Evolutionary conservation across 2,113 vertebrate species (phyloP).

Genomic region (Neoarius graeffei): DNA sequence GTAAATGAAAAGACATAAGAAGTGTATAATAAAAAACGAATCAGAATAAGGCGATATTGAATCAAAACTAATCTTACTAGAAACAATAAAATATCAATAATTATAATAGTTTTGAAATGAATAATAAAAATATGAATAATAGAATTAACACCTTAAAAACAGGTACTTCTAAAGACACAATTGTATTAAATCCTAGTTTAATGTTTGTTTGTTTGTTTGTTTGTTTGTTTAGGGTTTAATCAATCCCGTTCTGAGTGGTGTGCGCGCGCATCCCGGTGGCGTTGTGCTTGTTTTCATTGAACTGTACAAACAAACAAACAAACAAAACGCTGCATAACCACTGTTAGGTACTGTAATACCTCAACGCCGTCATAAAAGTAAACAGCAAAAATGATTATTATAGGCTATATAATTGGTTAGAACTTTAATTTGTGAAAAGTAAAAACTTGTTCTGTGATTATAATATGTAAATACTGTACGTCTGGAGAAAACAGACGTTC

Average conservation of each 20-base stretch:
- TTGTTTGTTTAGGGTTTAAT: neutral
- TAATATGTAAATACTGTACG: neutral
- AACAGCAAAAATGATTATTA: too few relatives aligned
- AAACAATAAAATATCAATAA: neutral
- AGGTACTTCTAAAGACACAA: neutral
- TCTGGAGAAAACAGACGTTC: neutral
- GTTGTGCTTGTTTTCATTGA: slow-evolving; percentile 10
- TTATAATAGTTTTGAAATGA: too few relatives aligned
- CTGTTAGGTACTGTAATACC: too few relatives aligned
- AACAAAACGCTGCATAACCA: too few relatives aligned
- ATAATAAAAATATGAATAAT: neutral
- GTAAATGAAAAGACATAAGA: neutral
- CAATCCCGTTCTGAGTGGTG: too few relatives aligned
- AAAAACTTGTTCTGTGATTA: neutral
- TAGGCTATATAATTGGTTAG: too few relatives aligned
- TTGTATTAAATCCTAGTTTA: neutral
- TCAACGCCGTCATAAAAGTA: too few relatives aligned
- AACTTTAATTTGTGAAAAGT: neutral
- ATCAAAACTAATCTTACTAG: neutral
- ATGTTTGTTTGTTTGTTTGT: too few relatives aligned
- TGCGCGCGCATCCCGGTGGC: neutral
- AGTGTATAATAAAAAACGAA: neutral
- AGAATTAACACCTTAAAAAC: neutral
- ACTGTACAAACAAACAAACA: neutral
- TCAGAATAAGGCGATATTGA: neutral